phyloP scores from a whole-genome alignment of 1,140 invertebrate genomes.

The Heterodera carotae region DNA sequence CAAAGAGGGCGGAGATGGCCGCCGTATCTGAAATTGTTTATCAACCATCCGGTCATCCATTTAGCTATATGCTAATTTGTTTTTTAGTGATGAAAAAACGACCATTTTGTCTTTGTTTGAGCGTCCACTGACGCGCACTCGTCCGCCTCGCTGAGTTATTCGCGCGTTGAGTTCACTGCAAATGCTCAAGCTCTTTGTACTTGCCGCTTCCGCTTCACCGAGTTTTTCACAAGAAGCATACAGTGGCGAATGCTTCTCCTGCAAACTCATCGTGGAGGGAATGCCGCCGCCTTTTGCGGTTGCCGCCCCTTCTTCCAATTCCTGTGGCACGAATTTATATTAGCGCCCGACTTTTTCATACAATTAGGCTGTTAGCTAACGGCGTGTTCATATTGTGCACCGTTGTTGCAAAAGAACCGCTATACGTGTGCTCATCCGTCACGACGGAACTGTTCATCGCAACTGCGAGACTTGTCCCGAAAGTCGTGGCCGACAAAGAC shows the following conservation, averaged over 20 bases:
- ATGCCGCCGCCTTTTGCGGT: not conserved
- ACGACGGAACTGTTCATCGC: not conserved
- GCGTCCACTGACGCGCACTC: constrained; percentile 27
- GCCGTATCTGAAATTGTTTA: not conserved
- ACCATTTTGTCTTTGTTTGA: constrained; percentile 27
- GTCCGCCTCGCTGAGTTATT: constrained; percentile 34
- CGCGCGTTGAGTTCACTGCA: constrained; percentile 38
- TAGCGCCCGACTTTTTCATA: not conserved
- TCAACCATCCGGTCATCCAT: too few species aligned
- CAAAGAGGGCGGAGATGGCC: constrained; percentile 1
- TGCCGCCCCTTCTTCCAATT: not conserved
- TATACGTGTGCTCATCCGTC: not conserved
- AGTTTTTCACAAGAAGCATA: constrained; percentile 19
- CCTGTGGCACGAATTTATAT: constrained; percentile 4
- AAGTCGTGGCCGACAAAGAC: constrained; percentile 15
- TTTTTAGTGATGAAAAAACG: not conserved
- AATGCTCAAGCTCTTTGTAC: constrained; percentile 31
- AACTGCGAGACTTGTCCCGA: not conserved
- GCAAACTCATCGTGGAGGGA: constrained; percentile 14
- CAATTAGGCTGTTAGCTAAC: constrained; percentile 17
- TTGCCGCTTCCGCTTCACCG: not conserved
- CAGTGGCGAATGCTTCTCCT: not conserved
- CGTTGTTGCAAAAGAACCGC: constrained; percentile 10
- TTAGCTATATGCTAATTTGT: not conserved
- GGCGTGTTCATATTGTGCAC: constrained; percentile 26